Conservation (phyloP, 2,797 vertebrate genomes). For the Myiothlypis coronata region DNA sequence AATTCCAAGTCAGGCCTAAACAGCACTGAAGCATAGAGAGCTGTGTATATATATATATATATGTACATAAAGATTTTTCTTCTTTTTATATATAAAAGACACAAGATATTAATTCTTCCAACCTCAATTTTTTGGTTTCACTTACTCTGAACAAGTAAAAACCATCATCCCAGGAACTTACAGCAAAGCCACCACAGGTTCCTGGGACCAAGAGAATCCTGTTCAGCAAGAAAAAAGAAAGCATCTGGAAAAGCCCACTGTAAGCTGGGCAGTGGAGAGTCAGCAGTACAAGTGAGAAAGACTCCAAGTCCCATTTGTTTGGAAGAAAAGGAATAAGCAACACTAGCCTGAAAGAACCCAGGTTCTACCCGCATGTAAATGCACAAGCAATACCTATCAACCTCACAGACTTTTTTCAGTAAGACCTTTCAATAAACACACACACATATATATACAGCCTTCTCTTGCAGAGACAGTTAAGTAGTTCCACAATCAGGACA, state of each 20-base stretch:
- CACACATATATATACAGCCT: background rate
- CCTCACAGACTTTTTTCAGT: background rate
- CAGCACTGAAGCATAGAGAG: background rate
- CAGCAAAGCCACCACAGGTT: background rate
- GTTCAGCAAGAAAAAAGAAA: background rate
- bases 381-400: background rate
- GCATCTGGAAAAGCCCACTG: background rate
- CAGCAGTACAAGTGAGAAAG: background rate
- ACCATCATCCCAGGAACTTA: background rate
- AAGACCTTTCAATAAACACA: background rate
- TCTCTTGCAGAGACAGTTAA: background rate
- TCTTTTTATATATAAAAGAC: background rate
- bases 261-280: background rate
- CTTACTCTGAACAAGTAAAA: background rate
- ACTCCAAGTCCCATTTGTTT: background rate
- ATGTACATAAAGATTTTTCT: accelerated
- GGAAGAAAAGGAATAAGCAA: background rate
- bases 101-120: background rate
- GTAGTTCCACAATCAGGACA: background rate
- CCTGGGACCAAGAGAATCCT: background rate
- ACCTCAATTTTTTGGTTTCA: background rate
- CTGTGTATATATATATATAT: background rate
- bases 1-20: background rate
- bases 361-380: background rate
- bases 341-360: background rate